Base-by-base conservation (phyloP, 1,140 invertebrate species). In the Anthonomus grandis region DNA sequence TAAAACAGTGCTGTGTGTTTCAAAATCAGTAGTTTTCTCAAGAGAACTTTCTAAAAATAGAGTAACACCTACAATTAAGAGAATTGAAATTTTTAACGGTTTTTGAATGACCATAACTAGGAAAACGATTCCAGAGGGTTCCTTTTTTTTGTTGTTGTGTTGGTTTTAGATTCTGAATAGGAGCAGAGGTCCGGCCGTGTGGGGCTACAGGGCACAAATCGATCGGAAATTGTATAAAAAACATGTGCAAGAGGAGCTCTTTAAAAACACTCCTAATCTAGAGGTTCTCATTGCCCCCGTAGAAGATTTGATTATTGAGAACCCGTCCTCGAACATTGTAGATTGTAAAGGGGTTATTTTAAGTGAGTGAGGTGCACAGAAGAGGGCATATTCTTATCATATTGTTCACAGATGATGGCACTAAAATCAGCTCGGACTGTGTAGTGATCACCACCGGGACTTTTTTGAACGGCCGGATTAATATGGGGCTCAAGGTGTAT, bases 371-470 rank as follows among this genome's bases (percentile, higher is more conserved):
- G 2, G n/a, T 22, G 12, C 39, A 42, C 4, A 42, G 13, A 4
- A 13, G 18, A 4, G 12, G n/a, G 3, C 4, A 4, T 19, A 3
- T 19, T n/a, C n/a, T 36, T 5, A 12, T 13, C 4, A 19, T 36
- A 36, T 38, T 38, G 47, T 57, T 78, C 72, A 27, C 75, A 80
- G 81, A 75, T 59, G 75, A 84, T 74, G 86, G 86, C 12, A 76
- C 71, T 19, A 71, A 77, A 65, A 76, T 95, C 42, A 68, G 72
- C 21, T 79, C 83, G 21, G 78, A 84, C 53, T 76, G 85, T 38
- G 90, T 95, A 19, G 81, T 97, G 2, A 81, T 97, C 60, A 95
- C 94, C 22, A 95, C 93, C 0, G 94, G 94, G 12, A 97, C 94
- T n/a, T 97, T 97, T 78, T 76, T 97, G 17, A 82, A 90, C 55